Evolutionary conservation across 2,797 vertebrate species (phyloP), one percentile per base, ranked within the genome.

Genomic region (Danionella dracula): DNA sequence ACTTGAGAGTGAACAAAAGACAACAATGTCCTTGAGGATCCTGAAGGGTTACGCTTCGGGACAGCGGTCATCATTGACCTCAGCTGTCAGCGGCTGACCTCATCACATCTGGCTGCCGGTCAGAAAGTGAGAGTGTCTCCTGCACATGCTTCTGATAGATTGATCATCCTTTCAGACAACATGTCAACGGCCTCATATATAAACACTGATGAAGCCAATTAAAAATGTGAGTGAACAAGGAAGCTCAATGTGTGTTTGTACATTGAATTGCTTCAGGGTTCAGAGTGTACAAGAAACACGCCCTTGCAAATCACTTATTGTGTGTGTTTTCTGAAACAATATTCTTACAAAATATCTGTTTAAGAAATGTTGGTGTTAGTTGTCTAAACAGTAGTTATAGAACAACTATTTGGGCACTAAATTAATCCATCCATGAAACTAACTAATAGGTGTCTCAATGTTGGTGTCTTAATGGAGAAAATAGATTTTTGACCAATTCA

Each of bases 41-140:
- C 23, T 27, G 23, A 27, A 27, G 23, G 23, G 23, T 68, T 65
- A 83, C 83, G 78, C 73, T 81, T 82, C 83, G 63, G 9, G 71
- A 65, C 84, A 91, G 93, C 89, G 90, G 77, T 94, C 91, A 93
- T 91, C 85, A 89, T 92, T 93, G 93, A 87, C 88, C 85, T 68
- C 35, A 32, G 49, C 37, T 71, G 79, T 85, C 78, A 66, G 75
- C 69, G 59, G 64, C 77, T 87, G 84, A 87, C 88, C 84, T 75
- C 73, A 77, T 87, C 85, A 82, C 84, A 88, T 90, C 81, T 89
- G 84, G 82, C 88, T 89, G 89, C 85, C 79, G 79, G 74, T 81
- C 82, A 73, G 88, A 88, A 90, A 90, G 88, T 81, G 79, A 71
- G 77, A 83, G 89, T 87, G 75, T 51, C 78, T 82, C 88, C 81